phyloP scores from a whole-genome alignment of 2,888 invertebrate species.

The Zootermopsis nevadensis region DNA sequence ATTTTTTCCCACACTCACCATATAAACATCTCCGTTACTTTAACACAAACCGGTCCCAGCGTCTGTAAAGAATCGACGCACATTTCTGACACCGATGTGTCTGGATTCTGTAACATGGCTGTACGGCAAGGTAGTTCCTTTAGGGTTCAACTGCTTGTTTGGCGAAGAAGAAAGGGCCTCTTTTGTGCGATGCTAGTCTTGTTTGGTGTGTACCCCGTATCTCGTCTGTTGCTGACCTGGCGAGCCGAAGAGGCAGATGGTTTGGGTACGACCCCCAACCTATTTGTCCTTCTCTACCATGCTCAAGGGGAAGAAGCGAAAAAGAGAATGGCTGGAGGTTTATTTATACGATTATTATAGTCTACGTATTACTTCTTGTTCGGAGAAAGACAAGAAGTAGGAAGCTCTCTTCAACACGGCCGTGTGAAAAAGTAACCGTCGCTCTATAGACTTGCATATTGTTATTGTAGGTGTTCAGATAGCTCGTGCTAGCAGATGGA shows the following conservation, averaged over 20 bases:
- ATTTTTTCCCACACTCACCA: constrained; percentile 3
- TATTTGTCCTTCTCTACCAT: background rate
- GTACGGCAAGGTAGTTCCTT: background rate
- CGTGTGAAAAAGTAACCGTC: constrained; percentile 3
- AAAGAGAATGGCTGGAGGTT: background rate
- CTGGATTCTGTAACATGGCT: background rate
- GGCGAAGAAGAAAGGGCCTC: background rate
- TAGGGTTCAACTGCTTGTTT: background rate
- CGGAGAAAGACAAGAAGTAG: no score
- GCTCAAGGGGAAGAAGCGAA: background rate
- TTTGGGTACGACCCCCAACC: background rate
- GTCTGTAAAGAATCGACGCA: background rate
- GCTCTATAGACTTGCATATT: background rate
- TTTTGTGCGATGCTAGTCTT: no score
- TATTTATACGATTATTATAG: background rate
- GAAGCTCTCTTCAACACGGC: background rate
- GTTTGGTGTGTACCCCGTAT: background rate
- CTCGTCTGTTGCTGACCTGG: background rate
- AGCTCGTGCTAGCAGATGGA: background rate
- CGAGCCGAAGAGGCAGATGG: constrained; percentile 13
- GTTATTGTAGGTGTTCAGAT: background rate
- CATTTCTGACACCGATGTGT: background rate
- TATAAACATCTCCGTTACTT: background rate
- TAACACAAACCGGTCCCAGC: background rate
- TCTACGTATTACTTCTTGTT: no score